Evolutionary conservation across 2,888 invertebrate genomes (phyloP), one percentile per base, ranked within the genome.

Genomic region (Amiota minor): DNA sequence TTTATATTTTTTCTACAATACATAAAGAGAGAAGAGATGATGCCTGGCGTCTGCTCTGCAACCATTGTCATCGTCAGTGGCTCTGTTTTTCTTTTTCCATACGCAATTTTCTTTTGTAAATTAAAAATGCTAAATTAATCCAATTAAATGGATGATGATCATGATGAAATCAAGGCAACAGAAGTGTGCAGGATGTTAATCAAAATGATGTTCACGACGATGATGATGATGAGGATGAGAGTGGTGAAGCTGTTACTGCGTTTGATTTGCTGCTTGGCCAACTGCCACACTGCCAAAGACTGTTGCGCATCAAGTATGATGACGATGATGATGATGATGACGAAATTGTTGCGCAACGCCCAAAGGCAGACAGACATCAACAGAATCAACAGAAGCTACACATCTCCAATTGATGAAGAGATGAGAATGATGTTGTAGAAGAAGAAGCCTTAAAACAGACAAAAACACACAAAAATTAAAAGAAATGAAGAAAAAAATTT

Each of bases 41-140:
- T 3, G 4, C 6, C 35, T 35, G 35, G 59, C 20, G 1, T 56
- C 16, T 56, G 14, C 9, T 16, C 10, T 56, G n/a, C 18, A 2
- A 4, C 14, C 53, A n/a, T 56, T 20, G 18, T 6, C 18, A 9
- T 59, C 10, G 59, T 8, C 35, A 35, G 6, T 35, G 59, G 20
- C 20, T 59, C 59, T 59, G 59, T 65, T 16, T 16, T 14, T 65
- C 62, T 35, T 14, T 45, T 62, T 62, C n/a, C 65, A 20, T 16
- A 45, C 65, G 45, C 65, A 46, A 46, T 45, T 47, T 65, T 65
- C 46, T 65, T 20, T 76, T 76, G 74, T 76, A 78, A 76, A 78
- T 78, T 77, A 77, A 77, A 78, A 78, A 78, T 76, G 78, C 76
- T 78, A 75, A 78, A 78, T 78, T 78, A 78, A 77, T 76, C 76